phyloP scores from a whole-genome alignment of 2,888 invertebrate species.

The Hypomecis atomaria region DNA sequence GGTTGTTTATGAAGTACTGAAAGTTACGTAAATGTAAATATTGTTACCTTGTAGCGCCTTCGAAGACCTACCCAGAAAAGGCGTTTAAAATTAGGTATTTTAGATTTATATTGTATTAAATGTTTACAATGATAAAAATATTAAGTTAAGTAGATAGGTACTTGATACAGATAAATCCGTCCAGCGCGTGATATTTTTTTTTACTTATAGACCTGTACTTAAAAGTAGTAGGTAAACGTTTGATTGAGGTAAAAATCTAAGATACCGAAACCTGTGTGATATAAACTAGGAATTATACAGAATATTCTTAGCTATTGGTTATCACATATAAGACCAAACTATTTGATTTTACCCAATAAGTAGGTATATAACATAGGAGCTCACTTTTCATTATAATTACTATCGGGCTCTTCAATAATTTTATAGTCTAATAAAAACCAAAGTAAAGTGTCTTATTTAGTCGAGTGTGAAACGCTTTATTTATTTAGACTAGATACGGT shows the following conservation, averaged over 20 bases:
- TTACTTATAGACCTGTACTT: background rate
- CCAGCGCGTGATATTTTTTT: constrained; percentile 21
- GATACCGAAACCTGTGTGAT: background rate
- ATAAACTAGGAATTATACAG: background rate
- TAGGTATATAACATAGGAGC: background rate
- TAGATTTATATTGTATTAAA: background rate
- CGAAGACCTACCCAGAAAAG: constrained; percentile 36
- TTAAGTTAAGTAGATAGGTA: background rate
- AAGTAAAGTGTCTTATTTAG: constrained; percentile 80
- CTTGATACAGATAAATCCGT: constrained; percentile 13
- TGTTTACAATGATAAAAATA: constrained; percentile 1
- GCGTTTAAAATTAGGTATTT: constrained; percentile 20
- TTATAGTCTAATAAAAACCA: constrained; percentile 77
- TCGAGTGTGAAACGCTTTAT: constrained; percentile 83
- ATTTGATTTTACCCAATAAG: background rate
- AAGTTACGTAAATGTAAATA: constrained; percentile 46
- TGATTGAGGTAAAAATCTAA: background rate
- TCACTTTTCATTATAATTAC: too few relatives aligned
- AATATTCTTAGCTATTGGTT: background rate
- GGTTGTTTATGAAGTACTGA: constrained; percentile 36
- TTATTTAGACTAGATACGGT: constrained; percentile 60
- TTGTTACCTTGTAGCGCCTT: constrained; percentile 62
- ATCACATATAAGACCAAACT: background rate
- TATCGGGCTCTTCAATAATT: constrained; percentile 31
- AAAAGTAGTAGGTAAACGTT: background rate